Percentiles rank a stretch among this genome's conserved stretches.
These are phyloP conservation scores for Ormyrus labotus DNA, from an alignment of 2,888 invertebrate species.

Conservation along the genomic window DNA sequence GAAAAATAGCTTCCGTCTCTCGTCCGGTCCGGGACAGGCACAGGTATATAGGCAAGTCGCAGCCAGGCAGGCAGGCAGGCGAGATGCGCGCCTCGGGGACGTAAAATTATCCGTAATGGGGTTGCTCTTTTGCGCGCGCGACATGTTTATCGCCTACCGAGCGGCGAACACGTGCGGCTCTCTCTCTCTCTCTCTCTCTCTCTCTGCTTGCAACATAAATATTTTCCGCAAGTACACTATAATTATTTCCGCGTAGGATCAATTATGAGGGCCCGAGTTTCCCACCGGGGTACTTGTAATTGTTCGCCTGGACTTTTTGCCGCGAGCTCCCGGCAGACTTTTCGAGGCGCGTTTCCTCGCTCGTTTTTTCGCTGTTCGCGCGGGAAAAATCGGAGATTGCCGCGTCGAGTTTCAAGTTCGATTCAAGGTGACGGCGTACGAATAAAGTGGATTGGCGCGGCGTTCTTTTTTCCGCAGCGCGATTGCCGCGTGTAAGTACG, in stretches of 20 bases:
- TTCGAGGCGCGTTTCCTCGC: too few species aligned
- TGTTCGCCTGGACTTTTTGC: constrained; percentile 1
- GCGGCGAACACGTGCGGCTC: constrained; percentile 10
- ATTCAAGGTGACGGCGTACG: too few species aligned
- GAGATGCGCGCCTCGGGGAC: constrained; percentile 19
- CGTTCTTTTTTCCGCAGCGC: too few species aligned
- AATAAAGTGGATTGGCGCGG: too few species aligned
- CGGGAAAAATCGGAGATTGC: background rate
- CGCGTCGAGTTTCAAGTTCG: background rate
- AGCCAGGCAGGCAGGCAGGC: too few species aligned
- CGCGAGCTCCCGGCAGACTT: too few species aligned
- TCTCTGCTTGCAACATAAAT: constrained; percentile 43
- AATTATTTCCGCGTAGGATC: constrained; percentile 48
- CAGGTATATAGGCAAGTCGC: too few species aligned
- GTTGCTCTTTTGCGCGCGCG: constrained; percentile 20
- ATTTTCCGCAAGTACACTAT: constrained; percentile 29
- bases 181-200: constrained; percentile 7
- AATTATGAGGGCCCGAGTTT: constrained; percentile 32
- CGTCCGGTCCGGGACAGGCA: background rate
- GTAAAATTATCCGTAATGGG: constrained; percentile 50
- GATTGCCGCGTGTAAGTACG: background rate
- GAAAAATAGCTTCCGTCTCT: too few species aligned
- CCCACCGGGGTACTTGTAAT: background rate
- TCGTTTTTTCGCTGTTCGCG: background rate
- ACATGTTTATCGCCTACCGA: background rate